Conservation (phyloP, 2,888 invertebrate genomes). For the Fragum fragum region DNA sequence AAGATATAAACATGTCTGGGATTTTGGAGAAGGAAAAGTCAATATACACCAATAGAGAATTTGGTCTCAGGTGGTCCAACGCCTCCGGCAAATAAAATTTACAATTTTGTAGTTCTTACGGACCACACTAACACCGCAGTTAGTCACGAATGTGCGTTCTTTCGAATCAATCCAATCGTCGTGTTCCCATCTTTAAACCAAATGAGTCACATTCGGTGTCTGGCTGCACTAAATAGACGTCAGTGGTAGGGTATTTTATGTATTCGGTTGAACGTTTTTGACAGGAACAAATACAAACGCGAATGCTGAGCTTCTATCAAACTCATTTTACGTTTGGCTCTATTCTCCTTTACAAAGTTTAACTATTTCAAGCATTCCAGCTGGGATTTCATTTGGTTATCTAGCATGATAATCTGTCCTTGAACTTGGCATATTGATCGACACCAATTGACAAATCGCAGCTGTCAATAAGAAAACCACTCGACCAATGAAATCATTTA, state of each 20-base stretch:
- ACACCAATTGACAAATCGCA: too few relatives aligned
- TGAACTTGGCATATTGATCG: too few relatives aligned
- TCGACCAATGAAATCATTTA: too few relatives aligned
- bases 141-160: neutral
- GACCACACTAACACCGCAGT: constrained; percentile 9
- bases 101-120: constrained; percentile 29
- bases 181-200: neutral
- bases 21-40: neutral
- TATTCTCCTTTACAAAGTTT: too few relatives aligned
- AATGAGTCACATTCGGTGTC: neutral
- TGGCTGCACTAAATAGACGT: neutral
- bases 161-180: neutral
- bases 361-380: too few relatives aligned
- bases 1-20: neutral
- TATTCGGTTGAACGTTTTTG: neutral
- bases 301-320: too few relatives aligned
- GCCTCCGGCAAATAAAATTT: constrained; percentile 35
- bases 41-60: neutral
- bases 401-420: too few relatives aligned
- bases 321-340: too few relatives aligned
- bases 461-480: too few relatives aligned
- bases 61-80: constrained; percentile 34
- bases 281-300: neutral
- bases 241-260: neutral
- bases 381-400: too few relatives aligned